Base-by-base conservation (phyloP, 2,888 invertebrate species). In the Elmis aenea region DNA sequence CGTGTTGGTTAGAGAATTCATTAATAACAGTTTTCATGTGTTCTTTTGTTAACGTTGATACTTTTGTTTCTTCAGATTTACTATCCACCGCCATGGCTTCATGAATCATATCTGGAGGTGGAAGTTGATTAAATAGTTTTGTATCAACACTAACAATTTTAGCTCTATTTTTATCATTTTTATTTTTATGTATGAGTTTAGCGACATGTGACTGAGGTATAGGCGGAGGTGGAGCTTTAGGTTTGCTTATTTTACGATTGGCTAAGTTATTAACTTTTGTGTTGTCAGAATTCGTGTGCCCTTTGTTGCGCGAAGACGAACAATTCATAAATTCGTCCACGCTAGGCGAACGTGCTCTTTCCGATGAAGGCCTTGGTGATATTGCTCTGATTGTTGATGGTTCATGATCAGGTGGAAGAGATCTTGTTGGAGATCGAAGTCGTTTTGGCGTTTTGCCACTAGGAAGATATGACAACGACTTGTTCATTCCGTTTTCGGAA, bases 11-110 rank as follows among this genome's bases (percentile, higher is more conserved):
- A 0, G 58, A 49, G 33, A 78, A 60, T 57, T 77, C 77, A 26
- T 71, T 70, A 38, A 78, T 77, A 13, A 79, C 77, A 5, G 77
- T 77, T 51, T 76, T 72, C 77, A 78, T 78, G 55, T 75, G 76
- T 27, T 71, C 67, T 58, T 76, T 76, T 0, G 76, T 71, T 54
- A 76, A 72, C 26, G 70, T 70, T 22, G 72, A 70, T 36, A 76
- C 69, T 30, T 70, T 33, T 5, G 43, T 13, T 41, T 61, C 58
- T 26, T 56, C 58, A 16, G 45, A 39, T 42, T 39, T 39, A 42
- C 51, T 55, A 43, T 77, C 76, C 20, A 76, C 69, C 21, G 72
- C 77, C 45, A 82, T 71, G 0, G 81, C 78, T 60, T 83, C 81
- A 45, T 80, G 77, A 0, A 82, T 75, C 74, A 80, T 78, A 57